Conservation (phyloP, 2,113 vertebrate genomes). For the Rallus limicola region DNA sequence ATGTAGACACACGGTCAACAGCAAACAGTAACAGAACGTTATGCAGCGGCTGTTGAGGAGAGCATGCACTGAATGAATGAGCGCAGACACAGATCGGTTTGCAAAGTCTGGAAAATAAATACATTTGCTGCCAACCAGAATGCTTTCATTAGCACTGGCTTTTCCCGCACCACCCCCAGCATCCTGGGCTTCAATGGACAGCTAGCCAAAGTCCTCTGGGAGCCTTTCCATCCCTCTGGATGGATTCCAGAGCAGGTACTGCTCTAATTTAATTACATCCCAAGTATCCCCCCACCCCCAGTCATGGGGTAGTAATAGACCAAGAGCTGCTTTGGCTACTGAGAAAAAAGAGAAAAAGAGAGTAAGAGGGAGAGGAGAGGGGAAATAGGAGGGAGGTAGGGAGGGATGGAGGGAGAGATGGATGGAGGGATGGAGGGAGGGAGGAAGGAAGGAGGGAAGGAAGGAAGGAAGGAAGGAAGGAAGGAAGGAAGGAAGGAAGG, state of each 20-base stretch:
- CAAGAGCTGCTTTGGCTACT: not conserved
- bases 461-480: too few relatives aligned
- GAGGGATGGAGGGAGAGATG: too few relatives aligned
- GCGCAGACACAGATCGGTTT: slow-evolving; percentile 60
- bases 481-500: too few relatives aligned
- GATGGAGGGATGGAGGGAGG: too few relatives aligned
- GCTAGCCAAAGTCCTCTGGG: not conserved
- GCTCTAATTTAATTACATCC: not conserved
- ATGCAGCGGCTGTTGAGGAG: slow-evolving; percentile 69
- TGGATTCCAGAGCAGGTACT: not conserved
- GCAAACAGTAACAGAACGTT: slow-evolving; percentile 72
- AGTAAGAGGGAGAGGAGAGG: too few relatives aligned
- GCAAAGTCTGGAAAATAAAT: slow-evolving; percentile 63
- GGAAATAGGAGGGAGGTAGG: too few relatives aligned
- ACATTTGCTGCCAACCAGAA: slow-evolving; percentile 59
- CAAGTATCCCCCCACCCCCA: not conserved
- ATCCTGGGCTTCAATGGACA: not conserved
- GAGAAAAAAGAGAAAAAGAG: not conserved
- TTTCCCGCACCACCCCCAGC: not conserved
- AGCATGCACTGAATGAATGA: slow-evolving; percentile 75
- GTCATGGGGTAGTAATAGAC: not conserved
- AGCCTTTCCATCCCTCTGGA: not conserved
- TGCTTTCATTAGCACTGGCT: not conserved
- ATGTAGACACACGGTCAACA: slow-evolving; percentile 76
- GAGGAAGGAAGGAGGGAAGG: too few relatives aligned